These are phyloP conservation scores for Fregetta grallaria DNA, from an alignment of 2,113 vertebrate species.

Conservation along the genomic window DNA sequence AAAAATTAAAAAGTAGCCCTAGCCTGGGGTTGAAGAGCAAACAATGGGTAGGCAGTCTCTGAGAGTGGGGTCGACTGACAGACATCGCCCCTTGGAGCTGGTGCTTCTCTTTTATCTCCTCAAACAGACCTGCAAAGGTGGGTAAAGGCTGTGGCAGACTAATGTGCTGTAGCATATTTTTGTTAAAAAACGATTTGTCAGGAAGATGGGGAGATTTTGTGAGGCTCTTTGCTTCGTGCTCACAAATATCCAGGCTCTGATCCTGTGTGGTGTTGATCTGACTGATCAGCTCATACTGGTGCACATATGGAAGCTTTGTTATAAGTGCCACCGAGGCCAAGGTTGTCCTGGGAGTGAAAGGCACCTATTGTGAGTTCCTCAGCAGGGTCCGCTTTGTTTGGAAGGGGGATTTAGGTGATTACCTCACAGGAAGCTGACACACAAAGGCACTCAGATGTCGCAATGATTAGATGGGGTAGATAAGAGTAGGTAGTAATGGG, in stretches of 20 bases:
- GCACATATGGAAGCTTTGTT: constrained; percentile 66
- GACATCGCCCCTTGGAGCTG: neutral
- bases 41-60: neutral
- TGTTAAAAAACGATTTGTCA: neutral
- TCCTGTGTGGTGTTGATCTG: neutral
- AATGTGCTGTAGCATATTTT: neutral
- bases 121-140: neutral
- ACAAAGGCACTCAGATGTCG: constrained; percentile 55
- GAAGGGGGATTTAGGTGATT: constrained; percentile 38
- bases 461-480: constrained; percentile 39
- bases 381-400: constrained; percentile 43
- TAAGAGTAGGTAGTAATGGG: constrained; percentile 18
- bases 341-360: constrained; percentile 43
- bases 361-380: constrained; percentile 60
- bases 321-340: neutral
- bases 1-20: neutral
- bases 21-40: neutral
- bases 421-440: constrained; percentile 48
- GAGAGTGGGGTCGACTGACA: neutral
- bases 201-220: neutral
- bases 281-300: constrained; percentile 35
- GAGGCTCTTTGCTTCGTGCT: neutral
- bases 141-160: neutral
- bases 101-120: neutral
- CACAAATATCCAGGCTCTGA: neutral